phyloP scores from a whole-genome alignment of 2,113 vertebrate species.

The Laterallus jamaicensis region DNA sequence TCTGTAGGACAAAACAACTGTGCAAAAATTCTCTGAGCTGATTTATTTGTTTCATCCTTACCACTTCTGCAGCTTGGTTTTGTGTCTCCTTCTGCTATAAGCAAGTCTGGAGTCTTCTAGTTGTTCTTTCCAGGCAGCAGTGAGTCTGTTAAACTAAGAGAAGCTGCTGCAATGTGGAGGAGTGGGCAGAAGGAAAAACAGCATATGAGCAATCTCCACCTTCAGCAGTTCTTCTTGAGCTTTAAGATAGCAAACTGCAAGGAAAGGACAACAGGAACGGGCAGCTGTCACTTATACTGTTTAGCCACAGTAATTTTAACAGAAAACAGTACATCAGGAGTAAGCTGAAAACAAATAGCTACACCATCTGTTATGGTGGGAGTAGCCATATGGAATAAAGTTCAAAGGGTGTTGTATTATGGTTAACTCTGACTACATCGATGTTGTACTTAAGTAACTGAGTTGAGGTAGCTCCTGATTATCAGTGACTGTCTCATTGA shows the following conservation, averaged over 20 bases:
- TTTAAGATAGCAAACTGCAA: not conserved
- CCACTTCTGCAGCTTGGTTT: not conserved
- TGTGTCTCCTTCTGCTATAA: not conserved
- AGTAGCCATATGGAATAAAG: conserved; percentile 54
- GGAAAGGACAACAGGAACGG: conserved; percentile 22
- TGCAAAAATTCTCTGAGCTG: not conserved
- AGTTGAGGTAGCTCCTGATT: not conserved
- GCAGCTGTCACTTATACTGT: conserved; percentile 42
- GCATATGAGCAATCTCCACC: conserved; percentile 36
- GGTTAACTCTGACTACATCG: not conserved
- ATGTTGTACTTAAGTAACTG: not conserved
- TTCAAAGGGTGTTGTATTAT: conserved; percentile 3
- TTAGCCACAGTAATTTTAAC: conserved; percentile 5
- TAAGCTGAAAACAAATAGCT: conserved; percentile 27
- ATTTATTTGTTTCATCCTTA: not conserved
- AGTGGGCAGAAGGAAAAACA: not conserved
- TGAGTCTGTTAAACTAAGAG: rapidly evolving
- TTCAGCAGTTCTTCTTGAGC: not conserved
- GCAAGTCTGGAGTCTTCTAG: not conserved
- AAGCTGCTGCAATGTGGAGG: not conserved
- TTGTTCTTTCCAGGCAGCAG: not conserved
- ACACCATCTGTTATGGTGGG: conserved; percentile 55
- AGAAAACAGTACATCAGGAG: conserved; percentile 27
- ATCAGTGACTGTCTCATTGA: not conserved
- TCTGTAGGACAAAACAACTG: not conserved